Conservation (phyloP, 2,113 vertebrate genomes). For the Procavia capensis region DNA sequence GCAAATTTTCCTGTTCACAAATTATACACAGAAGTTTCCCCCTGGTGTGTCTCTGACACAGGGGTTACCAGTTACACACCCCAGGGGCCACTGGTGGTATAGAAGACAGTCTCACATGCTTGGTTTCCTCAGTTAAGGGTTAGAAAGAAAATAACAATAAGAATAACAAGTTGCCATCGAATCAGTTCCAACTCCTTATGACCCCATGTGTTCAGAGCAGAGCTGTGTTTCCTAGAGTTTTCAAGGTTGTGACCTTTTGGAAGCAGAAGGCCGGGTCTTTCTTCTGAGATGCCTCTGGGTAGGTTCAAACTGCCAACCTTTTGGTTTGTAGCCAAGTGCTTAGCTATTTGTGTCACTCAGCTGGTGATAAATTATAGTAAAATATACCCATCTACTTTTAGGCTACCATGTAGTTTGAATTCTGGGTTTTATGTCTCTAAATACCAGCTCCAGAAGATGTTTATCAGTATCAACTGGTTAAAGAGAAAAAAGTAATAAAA, state of each 20-base stretch:
- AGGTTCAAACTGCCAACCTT: no score
- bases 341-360: no score
- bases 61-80: background rate
- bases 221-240: background rate
- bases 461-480: slow-evolving; percentile 2
- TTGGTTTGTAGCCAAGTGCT: no score
- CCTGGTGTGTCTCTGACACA: background rate
- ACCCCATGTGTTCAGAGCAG: background rate
- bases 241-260: background rate
- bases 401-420: background rate
- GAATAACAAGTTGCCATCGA: background rate
- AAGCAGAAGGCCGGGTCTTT: no score
- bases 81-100: fast-evolving
- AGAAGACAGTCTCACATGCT: background rate
- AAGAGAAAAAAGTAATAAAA: background rate
- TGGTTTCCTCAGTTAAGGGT: background rate
- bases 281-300: no score
- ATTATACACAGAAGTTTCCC: background rate
- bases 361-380: background rate
- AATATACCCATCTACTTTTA: background rate
- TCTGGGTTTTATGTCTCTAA: background rate
- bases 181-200: background rate
- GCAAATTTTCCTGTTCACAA: background rate
- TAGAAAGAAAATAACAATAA: background rate
- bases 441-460: background rate